Conservation (phyloP, 2,797 vertebrate genomes). For the Manis javanica region DNA sequence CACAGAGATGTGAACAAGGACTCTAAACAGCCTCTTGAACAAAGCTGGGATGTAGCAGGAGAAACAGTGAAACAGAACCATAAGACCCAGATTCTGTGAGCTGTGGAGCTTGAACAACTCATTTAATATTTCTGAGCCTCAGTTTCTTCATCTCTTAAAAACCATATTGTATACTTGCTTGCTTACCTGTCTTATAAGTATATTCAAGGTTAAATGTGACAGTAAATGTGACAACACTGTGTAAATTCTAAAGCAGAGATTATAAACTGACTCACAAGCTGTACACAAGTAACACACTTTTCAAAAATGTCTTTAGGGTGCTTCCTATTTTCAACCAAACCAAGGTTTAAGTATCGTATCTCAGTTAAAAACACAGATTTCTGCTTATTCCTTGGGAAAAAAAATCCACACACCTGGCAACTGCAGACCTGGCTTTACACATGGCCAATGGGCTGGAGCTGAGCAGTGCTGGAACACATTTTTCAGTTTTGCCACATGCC, state of each 20-base stretch:
- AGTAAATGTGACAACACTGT: not conserved
- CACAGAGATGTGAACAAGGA: not conserved
- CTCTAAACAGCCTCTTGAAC: not conserved
- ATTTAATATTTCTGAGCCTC: not conserved
- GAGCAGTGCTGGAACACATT: not conserved
- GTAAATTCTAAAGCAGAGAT: not conserved
- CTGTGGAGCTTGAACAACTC: not conserved
- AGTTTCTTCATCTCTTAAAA: not conserved
- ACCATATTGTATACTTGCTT: not conserved
- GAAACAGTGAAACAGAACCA: not conserved
- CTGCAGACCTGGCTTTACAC: not conserved
- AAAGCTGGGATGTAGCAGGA: not conserved
- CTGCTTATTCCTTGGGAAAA: not conserved
- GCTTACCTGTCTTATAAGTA: not conserved
- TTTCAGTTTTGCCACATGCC: not conserved
- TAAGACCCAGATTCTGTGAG: not conserved
- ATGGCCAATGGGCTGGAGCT: not conserved
- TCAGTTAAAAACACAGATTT: slow-evolving; percentile 46
- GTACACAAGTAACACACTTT: not conserved
- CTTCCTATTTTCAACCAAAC: not conserved
- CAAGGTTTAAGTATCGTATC: not conserved
- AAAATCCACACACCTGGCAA: not conserved
- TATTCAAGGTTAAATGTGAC: not conserved
- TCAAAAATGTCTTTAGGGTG: not conserved
- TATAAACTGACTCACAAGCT: not conserved